These are phyloP conservation scores for Boleophthalmus pectinirostris DNA, from an alignment of 2,113 vertebrate species.

Conservation along the genomic window DNA sequence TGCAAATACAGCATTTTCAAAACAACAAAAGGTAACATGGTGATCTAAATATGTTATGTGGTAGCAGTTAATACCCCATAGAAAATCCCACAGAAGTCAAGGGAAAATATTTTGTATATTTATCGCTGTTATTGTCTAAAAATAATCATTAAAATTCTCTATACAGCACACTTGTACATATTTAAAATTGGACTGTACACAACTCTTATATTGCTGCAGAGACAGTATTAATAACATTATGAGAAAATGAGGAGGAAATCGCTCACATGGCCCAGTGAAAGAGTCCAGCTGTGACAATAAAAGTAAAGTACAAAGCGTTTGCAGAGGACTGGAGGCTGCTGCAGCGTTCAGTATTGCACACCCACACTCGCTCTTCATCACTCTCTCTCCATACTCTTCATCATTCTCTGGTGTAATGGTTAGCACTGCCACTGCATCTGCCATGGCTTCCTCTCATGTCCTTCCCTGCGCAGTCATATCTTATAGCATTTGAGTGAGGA, in stretches of 20 bases:
- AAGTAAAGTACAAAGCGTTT: constrained; percentile 40
- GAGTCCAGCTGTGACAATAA: constrained; percentile 37
- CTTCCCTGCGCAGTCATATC: constrained; percentile 5
- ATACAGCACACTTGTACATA: background rate
- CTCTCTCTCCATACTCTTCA: constrained; percentile 13
- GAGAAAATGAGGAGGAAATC: background rate
- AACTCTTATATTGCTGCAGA: background rate
- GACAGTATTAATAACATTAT: background rate
- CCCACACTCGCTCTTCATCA: constrained; percentile 25
- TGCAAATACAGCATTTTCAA: no score
- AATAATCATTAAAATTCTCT: no score
- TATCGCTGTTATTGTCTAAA: background rate
- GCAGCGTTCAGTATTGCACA: constrained; percentile 11
- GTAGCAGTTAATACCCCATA: no score
- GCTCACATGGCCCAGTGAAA: constrained; percentile 20
- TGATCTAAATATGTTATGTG: background rate
- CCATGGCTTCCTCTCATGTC: constrained; percentile 6
- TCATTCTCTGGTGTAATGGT: constrained; percentile 36
- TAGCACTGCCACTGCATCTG: constrained; percentile 35
- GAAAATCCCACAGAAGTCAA: no score
- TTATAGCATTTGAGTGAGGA: constrained; percentile 21
- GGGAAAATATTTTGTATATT: no score
- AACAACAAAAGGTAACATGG: background rate
- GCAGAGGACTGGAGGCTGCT: constrained; percentile 12
- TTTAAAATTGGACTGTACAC: no score